Percentiles rank a stretch among this genome's conserved stretches.
These are phyloP conservation scores for Tenualosa thibaudeaui DNA, from an alignment of 2,797 vertebrate genomes.

Conservation along the genomic window DNA sequence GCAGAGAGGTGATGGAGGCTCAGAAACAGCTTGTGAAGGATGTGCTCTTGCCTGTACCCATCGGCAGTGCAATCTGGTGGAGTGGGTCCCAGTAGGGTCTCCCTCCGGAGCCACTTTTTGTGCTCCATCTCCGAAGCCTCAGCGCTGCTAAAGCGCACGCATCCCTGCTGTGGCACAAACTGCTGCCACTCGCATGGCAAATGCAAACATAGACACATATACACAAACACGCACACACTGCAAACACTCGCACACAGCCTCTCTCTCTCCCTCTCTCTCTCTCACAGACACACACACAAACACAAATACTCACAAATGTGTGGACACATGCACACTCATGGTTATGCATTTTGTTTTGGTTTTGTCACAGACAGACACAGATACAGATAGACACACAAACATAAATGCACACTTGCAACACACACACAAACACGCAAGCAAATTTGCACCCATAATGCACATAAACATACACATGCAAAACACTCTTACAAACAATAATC, in stretches of 20 bases:
- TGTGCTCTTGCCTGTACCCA: slow-evolving; percentile 57
- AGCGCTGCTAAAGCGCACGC: slow-evolving; percentile 33
- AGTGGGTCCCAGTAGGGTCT: slow-evolving; percentile 67
- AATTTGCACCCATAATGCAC: background rate
- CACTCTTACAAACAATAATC: slow-evolving; percentile 36
- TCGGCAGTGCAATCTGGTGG: slow-evolving; percentile 67
- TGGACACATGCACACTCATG: background rate
- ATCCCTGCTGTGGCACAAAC: slow-evolving; percentile 33
- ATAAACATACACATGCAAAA: slow-evolving; percentile 28
- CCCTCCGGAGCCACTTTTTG: slow-evolving; percentile 55
- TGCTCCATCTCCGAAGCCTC: slow-evolving; percentile 14
- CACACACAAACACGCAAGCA: background rate
- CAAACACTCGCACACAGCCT: background rate
- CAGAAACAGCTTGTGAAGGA: slow-evolving; percentile 68
- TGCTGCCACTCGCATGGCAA: background rate
- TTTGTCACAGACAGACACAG: background rate
- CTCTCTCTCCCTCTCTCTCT: background rate
- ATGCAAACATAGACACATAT: background rate
- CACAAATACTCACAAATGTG: background rate
- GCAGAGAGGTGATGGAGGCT: slow-evolving; percentile 62
- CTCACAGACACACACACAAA: background rate
- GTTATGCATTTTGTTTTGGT: too few species aligned
- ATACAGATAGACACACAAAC: background rate
- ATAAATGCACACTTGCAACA: background rate
- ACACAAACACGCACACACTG: background rate